These are phyloP conservation scores for Limnodromus scolopaceus DNA, from an alignment of 2,797 vertebrate species.

Conservation along the genomic window DNA sequence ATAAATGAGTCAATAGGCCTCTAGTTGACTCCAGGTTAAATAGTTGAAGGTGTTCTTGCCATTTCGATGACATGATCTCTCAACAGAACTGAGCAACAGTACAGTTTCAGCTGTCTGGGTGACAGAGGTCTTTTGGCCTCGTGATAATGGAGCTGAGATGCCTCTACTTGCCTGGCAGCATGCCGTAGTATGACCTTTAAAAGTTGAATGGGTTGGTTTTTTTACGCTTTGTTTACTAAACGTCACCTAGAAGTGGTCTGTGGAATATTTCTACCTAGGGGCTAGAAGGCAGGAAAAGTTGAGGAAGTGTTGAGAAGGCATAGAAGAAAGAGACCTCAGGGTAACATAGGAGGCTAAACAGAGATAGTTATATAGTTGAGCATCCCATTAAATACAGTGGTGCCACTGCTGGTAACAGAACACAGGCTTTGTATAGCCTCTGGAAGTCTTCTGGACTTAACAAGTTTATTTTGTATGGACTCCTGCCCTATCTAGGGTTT, in stretches of 20 bases:
- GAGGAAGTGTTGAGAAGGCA: background rate
- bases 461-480: background rate
- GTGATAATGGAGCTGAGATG: background rate
- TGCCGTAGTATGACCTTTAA: background rate
- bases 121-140: background rate
- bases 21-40: background rate
- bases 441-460: background rate
- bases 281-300: background rate
- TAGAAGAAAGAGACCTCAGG: background rate
- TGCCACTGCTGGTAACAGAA: background rate
- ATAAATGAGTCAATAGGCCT: background rate
- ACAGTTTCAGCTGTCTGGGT: background rate
- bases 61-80: background rate
- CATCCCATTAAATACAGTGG: background rate
- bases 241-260: background rate
- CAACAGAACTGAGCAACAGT: background rate
- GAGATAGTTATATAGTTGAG: background rate
- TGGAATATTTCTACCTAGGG: background rate
- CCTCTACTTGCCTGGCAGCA: background rate
- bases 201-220: background rate
- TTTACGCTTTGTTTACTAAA: background rate
- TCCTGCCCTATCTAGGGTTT: background rate
- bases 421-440: background rate
- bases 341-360: background rate
- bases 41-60: background rate